Evolutionary conservation across 2,113 vertebrate genomes (phyloP).

Genomic region (Ammospiza nelsoni): DNA sequence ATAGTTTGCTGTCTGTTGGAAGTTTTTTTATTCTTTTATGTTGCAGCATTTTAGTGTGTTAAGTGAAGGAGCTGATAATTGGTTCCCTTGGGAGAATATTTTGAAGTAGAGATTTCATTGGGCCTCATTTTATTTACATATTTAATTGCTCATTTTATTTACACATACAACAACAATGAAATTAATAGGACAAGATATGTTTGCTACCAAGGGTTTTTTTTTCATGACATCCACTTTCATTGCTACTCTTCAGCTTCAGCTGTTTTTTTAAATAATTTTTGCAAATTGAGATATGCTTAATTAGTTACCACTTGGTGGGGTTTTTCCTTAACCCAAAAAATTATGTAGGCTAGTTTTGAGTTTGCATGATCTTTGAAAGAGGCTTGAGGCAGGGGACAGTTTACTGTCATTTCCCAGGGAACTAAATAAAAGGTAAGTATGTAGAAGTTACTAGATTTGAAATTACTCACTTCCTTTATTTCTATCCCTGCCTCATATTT

Average conservation of each 20-base stretch:
- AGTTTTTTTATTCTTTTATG: not conserved
- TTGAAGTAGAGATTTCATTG: not conserved
- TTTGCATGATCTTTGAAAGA: not conserved
- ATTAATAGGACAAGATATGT: not conserved
- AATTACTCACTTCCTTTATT: not conserved
- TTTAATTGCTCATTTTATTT: not conserved
- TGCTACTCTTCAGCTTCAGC: not conserved
- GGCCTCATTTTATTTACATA: not conserved
- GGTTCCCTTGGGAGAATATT: not conserved
- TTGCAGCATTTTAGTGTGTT: not conserved
- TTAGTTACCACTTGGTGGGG: not conserved
- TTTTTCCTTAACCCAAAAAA: not conserved
- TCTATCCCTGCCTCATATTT: not conserved
- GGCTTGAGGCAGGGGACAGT: no score
- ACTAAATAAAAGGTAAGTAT: not conserved
- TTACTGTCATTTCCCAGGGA: not conserved
- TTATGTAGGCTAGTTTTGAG: not conserved
- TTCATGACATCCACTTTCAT: not conserved
- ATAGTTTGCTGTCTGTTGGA: not conserved
- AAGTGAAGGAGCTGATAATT: not conserved
- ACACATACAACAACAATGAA: not conserved
- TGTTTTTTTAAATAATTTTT: not conserved
- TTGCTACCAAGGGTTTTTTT: not conserved
- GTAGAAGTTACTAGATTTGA: not conserved
- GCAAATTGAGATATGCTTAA: not conserved